Conservation (phyloP, 2,888 invertebrate species). For the Cremastobaeus sp. region DNA sequence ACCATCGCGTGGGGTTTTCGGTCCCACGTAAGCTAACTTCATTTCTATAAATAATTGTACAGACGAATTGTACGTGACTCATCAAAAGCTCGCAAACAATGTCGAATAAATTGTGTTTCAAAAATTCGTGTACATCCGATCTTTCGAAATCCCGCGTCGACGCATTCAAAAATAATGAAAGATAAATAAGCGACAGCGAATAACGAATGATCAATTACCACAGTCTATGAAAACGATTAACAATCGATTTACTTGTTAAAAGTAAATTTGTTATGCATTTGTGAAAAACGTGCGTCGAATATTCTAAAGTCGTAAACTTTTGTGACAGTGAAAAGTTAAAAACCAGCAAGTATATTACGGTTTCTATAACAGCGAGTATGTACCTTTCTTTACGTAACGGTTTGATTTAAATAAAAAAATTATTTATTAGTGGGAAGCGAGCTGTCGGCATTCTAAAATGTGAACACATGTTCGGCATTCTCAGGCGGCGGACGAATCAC, state of each 20-base stretch:
- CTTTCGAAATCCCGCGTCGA: slow-evolving; percentile 18
- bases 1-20: slow-evolving; percentile 56
- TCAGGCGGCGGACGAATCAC: slow-evolving; percentile 23
- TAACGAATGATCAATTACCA: background rate
- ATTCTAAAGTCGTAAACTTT: too few species aligned
- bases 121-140: slow-evolving; percentile 31
- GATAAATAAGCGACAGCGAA: too few species aligned
- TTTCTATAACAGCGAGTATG: slow-evolving; percentile 26
- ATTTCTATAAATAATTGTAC: slow-evolving; percentile 53
- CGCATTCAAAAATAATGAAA: too few species aligned
- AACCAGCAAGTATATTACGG: too few species aligned
- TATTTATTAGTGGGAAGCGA: slow-evolving; percentile 56
- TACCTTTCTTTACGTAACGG: slow-evolving; percentile 53
- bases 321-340: too few species aligned
- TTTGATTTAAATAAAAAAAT: slow-evolving; percentile 41
- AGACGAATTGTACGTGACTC: slow-evolving; percentile 31
- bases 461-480: slow-evolving; percentile 45
- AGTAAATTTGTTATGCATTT: too few species aligned
- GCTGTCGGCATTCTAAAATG: slow-evolving; percentile 51
- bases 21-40: slow-evolving; percentile 48
- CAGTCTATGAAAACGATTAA: too few species aligned
- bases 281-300: too few species aligned
- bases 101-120: slow-evolving; percentile 2
- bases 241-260: too few species aligned
- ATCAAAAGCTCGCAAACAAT: slow-evolving; percentile 34